Percentiles rank a stretch among this genome's conserved stretches.
Evolutionary conservation across 2,888 invertebrate species (phyloP).

Genomic region (Cepaea hortensis): DNA sequence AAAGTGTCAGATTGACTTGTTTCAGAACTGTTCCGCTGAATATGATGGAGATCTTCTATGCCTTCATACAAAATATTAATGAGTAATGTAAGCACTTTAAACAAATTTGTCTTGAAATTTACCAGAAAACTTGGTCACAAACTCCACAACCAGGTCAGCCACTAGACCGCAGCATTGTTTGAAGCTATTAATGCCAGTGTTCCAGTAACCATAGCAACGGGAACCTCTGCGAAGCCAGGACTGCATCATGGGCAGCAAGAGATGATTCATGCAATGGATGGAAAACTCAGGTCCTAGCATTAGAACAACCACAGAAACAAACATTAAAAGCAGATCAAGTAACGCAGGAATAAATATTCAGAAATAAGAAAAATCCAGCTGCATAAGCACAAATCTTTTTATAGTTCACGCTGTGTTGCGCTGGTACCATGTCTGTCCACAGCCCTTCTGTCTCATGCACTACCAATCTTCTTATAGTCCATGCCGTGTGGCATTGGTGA

Average conservation of each 20-base stretch:
- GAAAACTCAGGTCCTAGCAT: conserved; percentile 88
- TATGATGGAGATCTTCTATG: not conserved
- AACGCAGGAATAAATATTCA: no score
- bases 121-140: conserved; percentile 80
- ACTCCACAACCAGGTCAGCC: conserved; percentile 91
- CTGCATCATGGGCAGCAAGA: conserved; percentile 93
- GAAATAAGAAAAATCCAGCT: no score
- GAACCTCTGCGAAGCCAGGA: conserved; percentile 88
- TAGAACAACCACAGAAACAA: not conserved
- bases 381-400: no score
- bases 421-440: no score
- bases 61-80: not conserved
- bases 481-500: no score
- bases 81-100: not conserved
- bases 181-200: conserved; percentile 87
- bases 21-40: no score
- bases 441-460: no score
- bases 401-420: no score
- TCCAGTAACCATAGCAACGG: conserved; percentile 78
- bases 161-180: conserved; percentile 96
- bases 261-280: conserved; percentile 92
- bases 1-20: no score
- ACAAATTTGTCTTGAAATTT: not conserved
- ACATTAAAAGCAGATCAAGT: not conserved
- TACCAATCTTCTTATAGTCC: no score